Conservation (phyloP, 2,888 invertebrate species). For the Andrena minutula region DNA sequence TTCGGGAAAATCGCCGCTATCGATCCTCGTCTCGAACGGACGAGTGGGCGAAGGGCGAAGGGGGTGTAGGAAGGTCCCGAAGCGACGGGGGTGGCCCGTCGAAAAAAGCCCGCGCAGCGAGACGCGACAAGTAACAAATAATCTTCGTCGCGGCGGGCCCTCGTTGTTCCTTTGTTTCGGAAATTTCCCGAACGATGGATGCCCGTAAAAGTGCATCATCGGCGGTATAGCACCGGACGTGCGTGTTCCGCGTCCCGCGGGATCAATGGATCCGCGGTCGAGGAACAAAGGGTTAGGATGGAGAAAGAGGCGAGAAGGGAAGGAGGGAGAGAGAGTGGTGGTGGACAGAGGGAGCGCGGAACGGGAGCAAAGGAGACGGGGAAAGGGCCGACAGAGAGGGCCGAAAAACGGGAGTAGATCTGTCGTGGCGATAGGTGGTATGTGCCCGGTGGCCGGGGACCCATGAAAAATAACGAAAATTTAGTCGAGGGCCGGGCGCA, state of each 20-base stretch:
- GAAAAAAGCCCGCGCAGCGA: conserved; percentile 10
- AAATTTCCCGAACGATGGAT: conserved; percentile 55
- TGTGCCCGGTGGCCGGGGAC: conserved; percentile 73
- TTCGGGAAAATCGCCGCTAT: background rate
- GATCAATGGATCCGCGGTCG: conserved; percentile 72
- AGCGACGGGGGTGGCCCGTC: background rate
- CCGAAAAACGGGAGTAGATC: conserved; percentile 75
- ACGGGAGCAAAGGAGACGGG: conserved; percentile 44
- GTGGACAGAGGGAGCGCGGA: conserved; percentile 5
- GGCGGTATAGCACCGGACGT: conserved; percentile 58
- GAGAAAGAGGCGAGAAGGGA: conserved; percentile 56
- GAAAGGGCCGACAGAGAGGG: conserved; percentile 48
- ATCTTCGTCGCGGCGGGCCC: conserved; percentile 34
- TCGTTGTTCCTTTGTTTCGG: conserved; percentile 48
- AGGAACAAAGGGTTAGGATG: conserved; percentile 62
- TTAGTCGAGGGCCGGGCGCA: conserved; percentile 79
- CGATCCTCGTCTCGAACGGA: background rate
- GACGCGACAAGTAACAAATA: conserved; percentile 55
- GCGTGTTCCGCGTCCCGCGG: conserved; percentile 68
- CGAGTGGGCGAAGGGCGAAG: background rate
- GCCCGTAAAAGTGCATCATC: conserved; percentile 55
- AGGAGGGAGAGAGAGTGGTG: conserved; percentile 27
- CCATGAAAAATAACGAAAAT: conserved; percentile 84
- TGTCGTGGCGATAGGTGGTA: conserved; percentile 76
- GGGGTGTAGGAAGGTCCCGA: background rate